Evolutionary conservation across 2,888 invertebrate genomes (phyloP).

Genomic region (Melanostoma scalare): DNA sequence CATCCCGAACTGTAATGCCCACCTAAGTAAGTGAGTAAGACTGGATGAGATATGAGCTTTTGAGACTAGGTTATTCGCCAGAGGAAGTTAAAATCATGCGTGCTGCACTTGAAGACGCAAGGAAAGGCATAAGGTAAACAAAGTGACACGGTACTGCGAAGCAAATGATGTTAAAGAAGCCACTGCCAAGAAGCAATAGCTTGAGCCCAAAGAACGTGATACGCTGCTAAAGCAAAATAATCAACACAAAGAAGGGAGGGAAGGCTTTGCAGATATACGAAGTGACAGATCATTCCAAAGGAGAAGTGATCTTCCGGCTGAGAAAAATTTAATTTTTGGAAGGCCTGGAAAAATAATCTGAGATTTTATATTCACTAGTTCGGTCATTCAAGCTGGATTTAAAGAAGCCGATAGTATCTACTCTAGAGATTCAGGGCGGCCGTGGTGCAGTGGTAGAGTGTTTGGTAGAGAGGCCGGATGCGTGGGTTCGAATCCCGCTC

Average conservation of each 20-base stretch:
- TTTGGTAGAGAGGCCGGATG: too few relatives aligned
- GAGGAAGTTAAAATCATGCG: conserved; percentile 5
- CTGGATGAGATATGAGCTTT: conserved; percentile 17
- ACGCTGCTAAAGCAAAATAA: background rate
- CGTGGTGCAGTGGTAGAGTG: too few relatives aligned
- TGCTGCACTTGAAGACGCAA: background rate
- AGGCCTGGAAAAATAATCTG: too few relatives aligned
- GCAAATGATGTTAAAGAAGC: conserved; percentile 6
- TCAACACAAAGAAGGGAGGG: too few relatives aligned
- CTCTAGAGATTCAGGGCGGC: too few relatives aligned
- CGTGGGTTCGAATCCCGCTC: too few relatives aligned
- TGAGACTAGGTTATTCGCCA: conserved; percentile 6
- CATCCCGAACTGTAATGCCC: too few relatives aligned
- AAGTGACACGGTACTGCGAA: conserved; percentile 2
- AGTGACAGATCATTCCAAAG: too few relatives aligned
- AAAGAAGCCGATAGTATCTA: background rate
- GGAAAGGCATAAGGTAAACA: background rate
- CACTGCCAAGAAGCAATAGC: too few relatives aligned
- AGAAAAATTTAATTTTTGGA: too few relatives aligned
- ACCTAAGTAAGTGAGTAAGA: too few relatives aligned
- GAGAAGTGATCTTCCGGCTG: background rate
- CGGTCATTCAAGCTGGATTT: background rate
- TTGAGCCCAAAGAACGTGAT: conserved; percentile 39
- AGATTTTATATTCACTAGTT: background rate
- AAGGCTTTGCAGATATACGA: too few relatives aligned